These are phyloP conservation scores for Antrozous pallidus DNA, from an alignment of 2,797 vertebrate genomes.

Conservation along the genomic window DNA sequence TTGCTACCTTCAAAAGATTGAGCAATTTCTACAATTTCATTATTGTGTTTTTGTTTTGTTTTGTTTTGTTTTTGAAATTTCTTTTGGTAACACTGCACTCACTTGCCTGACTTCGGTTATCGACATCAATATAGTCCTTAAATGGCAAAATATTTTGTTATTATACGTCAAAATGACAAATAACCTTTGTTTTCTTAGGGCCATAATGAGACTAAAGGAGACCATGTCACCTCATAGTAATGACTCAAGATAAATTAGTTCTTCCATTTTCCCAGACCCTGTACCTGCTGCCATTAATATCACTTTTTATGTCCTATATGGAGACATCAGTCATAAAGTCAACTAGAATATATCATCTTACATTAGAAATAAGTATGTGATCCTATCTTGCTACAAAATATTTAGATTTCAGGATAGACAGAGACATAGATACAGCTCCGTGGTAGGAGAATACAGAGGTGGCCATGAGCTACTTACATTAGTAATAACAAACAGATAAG, in stretches of 20 bases:
- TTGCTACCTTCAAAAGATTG: neutral
- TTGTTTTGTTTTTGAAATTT: neutral
- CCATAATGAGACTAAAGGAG: neutral
- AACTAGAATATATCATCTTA: neutral
- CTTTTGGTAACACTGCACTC: neutral
- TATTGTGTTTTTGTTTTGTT: too few species aligned
- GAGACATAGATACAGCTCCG: neutral
- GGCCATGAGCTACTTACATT: slow-evolving; percentile 83
- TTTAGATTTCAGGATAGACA: neutral
- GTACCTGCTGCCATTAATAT: neutral
- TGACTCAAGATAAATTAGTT: neutral
- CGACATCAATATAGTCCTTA: neutral
- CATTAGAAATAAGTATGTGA: neutral
- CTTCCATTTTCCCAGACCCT: neutral
- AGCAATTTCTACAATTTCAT: slow-evolving; percentile 2
- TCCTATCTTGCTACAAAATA: neutral
- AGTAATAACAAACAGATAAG: slow-evolving; percentile 89
- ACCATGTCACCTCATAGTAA: neutral
- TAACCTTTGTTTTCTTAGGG: neutral
- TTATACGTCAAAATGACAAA: neutral
- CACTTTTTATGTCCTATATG: neutral
- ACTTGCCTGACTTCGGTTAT: neutral
- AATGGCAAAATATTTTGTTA: slow-evolving; percentile 3
- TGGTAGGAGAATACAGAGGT: neutral
- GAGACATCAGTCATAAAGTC: neutral